phyloP scores from a whole-genome alignment of 2,888 invertebrate genomes.

The Heliothis peltigera region DNA sequence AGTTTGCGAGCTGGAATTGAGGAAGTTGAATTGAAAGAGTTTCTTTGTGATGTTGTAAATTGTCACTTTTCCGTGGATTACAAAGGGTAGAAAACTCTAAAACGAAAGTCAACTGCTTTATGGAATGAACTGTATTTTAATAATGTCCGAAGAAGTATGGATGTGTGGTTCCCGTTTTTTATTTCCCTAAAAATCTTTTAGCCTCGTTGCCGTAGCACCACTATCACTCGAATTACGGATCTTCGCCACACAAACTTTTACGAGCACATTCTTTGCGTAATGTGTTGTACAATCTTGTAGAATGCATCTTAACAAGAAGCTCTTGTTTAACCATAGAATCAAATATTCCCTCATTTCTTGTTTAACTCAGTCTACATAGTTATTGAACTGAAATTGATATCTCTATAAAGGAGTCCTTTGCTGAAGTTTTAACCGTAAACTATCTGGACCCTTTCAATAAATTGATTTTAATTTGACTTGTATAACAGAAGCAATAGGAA shows the following conservation, averaged over 20 bases:
- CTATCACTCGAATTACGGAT: too few species aligned
- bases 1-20: conserved; percentile 40
- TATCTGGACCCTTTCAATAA: conserved; percentile 43
- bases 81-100: conserved; percentile 18
- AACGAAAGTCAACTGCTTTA: conserved; percentile 14
- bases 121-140: neutral
- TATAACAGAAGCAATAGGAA: conserved; percentile 54
- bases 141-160: neutral
- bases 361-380: conserved; percentile 7
- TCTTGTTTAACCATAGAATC: neutral
- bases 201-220: too few species aligned
- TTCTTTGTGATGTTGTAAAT: conserved; percentile 37
- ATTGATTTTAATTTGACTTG: conserved; percentile 56
- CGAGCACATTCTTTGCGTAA: too few species aligned
- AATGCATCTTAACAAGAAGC: neutral
- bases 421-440: conserved; percentile 43
- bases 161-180: too few species aligned
- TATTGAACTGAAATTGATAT: conserved; percentile 14
- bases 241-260: too few species aligned
- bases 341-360: conserved; percentile 8
- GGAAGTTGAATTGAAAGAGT: conserved; percentile 47
- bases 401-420: conserved; percentile 23
- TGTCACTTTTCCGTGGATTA: conserved; percentile 17
- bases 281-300: too few species aligned
- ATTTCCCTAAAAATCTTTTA: too few species aligned